These are phyloP conservation scores for Ophraella communa DNA, from an alignment of 2,888 invertebrate genomes.

Conservation along the genomic window DNA sequence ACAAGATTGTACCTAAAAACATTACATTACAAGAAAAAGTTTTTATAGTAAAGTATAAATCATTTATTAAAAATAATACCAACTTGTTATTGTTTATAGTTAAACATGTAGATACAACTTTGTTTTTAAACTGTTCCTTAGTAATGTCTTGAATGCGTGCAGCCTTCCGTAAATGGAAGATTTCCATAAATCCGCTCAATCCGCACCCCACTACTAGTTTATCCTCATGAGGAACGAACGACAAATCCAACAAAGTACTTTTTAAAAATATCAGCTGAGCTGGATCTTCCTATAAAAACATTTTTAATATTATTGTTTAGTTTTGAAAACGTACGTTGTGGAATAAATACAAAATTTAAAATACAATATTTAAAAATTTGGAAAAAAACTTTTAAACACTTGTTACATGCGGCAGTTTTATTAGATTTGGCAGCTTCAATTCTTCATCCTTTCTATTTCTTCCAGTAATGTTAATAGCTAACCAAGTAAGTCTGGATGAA, in stretches of 20 bases:
- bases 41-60: too few relatives aligned
- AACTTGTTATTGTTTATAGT: slow-evolving; percentile 43
- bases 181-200: slow-evolving; percentile 49
- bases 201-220: slow-evolving; percentile 55
- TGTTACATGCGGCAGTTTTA: too few relatives aligned
- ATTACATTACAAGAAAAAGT: slow-evolving; percentile 2
- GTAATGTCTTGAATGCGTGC: slow-evolving; percentile 44
- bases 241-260: slow-evolving; percentile 43
- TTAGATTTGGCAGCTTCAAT: too few relatives aligned
- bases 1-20: slow-evolving; percentile 51
- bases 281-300: slow-evolving; percentile 52
- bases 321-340: too few relatives aligned
- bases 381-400: too few relatives aligned
- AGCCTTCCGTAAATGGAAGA: slow-evolving; percentile 53
- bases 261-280: slow-evolving; percentile 55
- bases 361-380: too few relatives aligned
- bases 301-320: too few relatives aligned
- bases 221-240: slow-evolving; percentile 55
- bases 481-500: too few relatives aligned
- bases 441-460: too few relatives aligned
- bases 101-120: slow-evolving; percentile 37
- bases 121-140: slow-evolving; percentile 36
- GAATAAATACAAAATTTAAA: too few relatives aligned
- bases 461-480: too few relatives aligned
- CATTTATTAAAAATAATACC: slow-evolving; percentile 16